Evolutionary conservation across 1,140 invertebrate genomes (phyloP).

Genomic region (Trichonephila clavata): DNA sequence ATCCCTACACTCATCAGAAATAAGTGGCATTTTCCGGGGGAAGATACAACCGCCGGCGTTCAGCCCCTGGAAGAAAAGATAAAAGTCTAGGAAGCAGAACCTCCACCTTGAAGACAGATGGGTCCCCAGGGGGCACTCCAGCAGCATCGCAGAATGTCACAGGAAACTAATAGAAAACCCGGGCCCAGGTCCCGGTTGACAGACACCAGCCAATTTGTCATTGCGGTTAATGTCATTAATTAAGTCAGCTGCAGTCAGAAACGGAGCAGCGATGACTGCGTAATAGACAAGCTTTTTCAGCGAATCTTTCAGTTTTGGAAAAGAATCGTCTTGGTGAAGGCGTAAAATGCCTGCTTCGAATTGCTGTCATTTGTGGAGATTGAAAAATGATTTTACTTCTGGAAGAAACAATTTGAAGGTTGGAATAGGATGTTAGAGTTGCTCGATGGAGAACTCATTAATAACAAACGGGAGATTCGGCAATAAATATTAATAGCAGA

Average conservation of each 20-base stretch:
- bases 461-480: no score
- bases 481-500: no score
- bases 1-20: slow-evolving; percentile 30
- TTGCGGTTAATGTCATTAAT: slow-evolving; percentile 64
- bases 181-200: slow-evolving; percentile 26
- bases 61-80: slow-evolving; percentile 7
- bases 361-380: background rate
- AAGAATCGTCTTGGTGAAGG: background rate
- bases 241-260: slow-evolving; percentile 8
- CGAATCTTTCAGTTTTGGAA: background rate
- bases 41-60: background rate
- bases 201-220: slow-evolving; percentile 67
- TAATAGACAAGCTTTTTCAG: slow-evolving; percentile 22
- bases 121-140: slow-evolving; percentile 25
- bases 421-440: background rate
- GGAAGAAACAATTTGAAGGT: background rate
- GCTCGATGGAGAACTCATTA: background rate
- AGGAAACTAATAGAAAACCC: slow-evolving; percentile 59
- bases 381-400: background rate
- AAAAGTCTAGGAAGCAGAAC: background rate
- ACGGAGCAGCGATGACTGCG: background rate
- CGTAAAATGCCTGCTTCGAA: background rate
- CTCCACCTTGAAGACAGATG: slow-evolving; percentile 51
- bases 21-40: slow-evolving; percentile 25
- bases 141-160: slow-evolving; percentile 36